A percentile compares a stretch with the other conserved stretches of the same genome.
Conservation (phyloP, 2,888 invertebrate genomes). For the Dynastes grantii region DNA sequence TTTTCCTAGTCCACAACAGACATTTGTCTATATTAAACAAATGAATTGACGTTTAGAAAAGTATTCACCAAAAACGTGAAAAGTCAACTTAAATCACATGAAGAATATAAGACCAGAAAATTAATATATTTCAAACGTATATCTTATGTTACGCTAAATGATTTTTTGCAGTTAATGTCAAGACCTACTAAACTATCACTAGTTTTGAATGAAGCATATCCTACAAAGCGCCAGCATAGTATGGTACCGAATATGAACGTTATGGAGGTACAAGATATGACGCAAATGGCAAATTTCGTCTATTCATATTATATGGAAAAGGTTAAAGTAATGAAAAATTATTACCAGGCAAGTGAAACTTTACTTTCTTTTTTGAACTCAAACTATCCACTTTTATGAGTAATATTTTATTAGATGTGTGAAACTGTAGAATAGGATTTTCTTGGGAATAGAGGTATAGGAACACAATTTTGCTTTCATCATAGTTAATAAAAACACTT, state of each 20-base stretch:
- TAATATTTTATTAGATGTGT: no score
- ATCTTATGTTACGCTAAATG: neutral
- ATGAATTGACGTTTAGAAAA: no score
- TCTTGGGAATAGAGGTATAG: no score
- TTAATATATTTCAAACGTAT: no score
- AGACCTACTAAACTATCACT: slow-evolving; percentile 87
- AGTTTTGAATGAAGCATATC: slow-evolving; percentile 86
- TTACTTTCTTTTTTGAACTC: slow-evolving; percentile 15
- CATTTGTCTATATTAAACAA: no score
- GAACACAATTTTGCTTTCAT: no score
- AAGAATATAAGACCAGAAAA: no score
- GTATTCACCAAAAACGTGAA: no score
- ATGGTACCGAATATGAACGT: slow-evolving; percentile 70
- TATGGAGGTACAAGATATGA: slow-evolving; percentile 87
- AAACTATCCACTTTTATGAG: neutral
- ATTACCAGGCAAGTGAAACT: slow-evolving; percentile 67
- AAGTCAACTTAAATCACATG: no score
- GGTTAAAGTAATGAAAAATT: slow-evolving; percentile 77
- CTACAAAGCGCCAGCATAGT: slow-evolving; percentile 76
- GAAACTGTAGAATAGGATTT: no score
- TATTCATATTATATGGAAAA: slow-evolving; percentile 91
- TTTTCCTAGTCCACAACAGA: no score
- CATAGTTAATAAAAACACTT: no score
- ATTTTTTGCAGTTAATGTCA: slow-evolving; percentile 79
- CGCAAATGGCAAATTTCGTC: slow-evolving; percentile 96